Base-by-base conservation (phyloP, 2,888 invertebrate genomes). In the Apamea monoglypha region DNA sequence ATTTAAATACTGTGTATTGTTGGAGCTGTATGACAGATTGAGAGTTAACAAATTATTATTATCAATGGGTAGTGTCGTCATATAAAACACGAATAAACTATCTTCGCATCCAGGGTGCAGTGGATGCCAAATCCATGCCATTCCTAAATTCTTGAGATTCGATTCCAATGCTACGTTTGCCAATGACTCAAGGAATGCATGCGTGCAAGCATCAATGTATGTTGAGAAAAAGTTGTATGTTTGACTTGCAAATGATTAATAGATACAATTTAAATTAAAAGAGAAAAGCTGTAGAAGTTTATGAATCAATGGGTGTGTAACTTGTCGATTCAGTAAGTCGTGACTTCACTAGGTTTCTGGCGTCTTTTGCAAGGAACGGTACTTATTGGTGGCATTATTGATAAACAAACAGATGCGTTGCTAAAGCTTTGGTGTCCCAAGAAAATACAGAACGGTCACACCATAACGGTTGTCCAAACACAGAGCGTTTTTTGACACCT, bases 81-180 rank as follows among this genome's bases (percentile, higher is more conserved):
- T 72, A 66, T 75, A 66, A 77, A 69, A 47, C 53, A 69, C 64
- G 72, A 77, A 81, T 84, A 73, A 80, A 66, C 56, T 72, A 44
- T 59, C 73, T 61, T 59, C 29, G 25, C 44, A 40, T 84, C 68
- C 76, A 75, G 77, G 44, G 18, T 75, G 68, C 72, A 56, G 44
- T 14, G 32, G 61, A 72, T 81, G 84, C 85, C 85, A 84, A 84
- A 81, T 75, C 74, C 50, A 66, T 75, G 68, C 74, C 85, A 84
- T 81, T 84, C 77, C 72, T 84, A 81, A 67, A 81, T 81, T 81
- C 59, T 68, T 81, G 32, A 14, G 63, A 77, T 81, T 74, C 18
- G 18, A 67, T 74, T 80, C 73, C n/a, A 76, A 74, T 74, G 66
- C 47, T 83, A 47, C 61, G 53, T 56, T 53, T 74, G 84, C 81